phyloP scores from a whole-genome alignment of 2,797 vertebrate genomes.

The Tauraco hartlaubi region DNA sequence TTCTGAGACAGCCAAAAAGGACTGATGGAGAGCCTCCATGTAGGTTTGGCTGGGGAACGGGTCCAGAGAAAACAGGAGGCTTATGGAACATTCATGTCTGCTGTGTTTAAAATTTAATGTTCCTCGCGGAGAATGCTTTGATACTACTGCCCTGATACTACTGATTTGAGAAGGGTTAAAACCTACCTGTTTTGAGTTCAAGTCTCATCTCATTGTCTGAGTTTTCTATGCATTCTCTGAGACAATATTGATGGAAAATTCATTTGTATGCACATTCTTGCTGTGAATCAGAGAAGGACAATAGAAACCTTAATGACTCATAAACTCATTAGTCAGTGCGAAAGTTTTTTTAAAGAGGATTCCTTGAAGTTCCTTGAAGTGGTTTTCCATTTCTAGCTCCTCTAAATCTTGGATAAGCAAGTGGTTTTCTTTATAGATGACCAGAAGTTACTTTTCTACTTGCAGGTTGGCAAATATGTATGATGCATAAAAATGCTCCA shows the following conservation, averaged over 20 bases:
- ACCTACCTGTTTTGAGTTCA: neutral
- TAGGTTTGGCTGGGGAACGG: neutral
- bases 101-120: neutral
- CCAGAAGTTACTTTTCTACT: neutral
- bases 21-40: neutral
- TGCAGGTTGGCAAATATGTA: neutral
- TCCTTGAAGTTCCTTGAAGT: neutral
- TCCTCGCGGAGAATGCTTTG: neutral
- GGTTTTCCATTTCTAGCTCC: neutral
- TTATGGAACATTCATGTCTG: neutral
- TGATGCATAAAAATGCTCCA: neutral
- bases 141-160: neutral
- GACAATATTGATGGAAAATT: neutral
- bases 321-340: neutral
- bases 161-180: neutral
- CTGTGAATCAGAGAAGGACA: neutral
- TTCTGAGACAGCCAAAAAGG: neutral
- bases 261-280: neutral
- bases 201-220: neutral
- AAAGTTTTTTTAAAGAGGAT: neutral
- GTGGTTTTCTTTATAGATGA: neutral
- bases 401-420: neutral
- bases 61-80: neutral
- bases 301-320: neutral
- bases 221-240: neutral